Conservation (phyloP, 2,888 invertebrate species). For the Kryphioiulus occultus region DNA sequence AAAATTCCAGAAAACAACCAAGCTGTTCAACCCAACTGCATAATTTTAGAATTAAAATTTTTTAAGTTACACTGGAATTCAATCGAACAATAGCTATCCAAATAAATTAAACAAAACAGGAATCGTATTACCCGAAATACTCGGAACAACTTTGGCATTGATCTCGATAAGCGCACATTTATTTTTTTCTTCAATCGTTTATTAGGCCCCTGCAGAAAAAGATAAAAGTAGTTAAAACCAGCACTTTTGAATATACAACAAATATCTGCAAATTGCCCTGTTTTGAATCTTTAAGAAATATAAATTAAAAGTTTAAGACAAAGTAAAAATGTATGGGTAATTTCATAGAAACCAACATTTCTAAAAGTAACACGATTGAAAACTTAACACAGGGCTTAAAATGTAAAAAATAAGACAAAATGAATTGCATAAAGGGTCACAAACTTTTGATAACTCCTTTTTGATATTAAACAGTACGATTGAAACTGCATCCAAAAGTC, state of each 20-base stretch:
- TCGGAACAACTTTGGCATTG: conserved; percentile 42
- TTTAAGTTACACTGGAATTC: background rate
- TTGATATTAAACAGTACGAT: conserved; percentile 39
- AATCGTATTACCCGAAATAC: background rate
- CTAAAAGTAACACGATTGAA: too few relatives aligned
- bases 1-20: too few relatives aligned
- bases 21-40: background rate
- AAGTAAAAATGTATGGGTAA: too few relatives aligned
- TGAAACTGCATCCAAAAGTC: conserved; percentile 45
- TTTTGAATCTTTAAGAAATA: too few relatives aligned
- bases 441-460: conserved; percentile 13
- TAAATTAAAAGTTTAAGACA: too few relatives aligned
- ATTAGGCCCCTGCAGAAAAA: conserved; percentile 43
- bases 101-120: background rate
- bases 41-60: background rate
- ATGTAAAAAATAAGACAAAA: too few relatives aligned
- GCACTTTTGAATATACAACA: background rate
- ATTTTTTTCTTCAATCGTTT: conserved; percentile 24
- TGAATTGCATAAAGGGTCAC: background rate
- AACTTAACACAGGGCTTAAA: background rate
- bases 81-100: too few relatives aligned
- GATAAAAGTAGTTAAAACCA: background rate
- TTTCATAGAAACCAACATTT: too few relatives aligned
- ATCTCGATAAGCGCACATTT: background rate
- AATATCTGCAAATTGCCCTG: too few relatives aligned